phyloP scores from a whole-genome alignment of 2,888 invertebrate species.

The Himalopsyche tibetana region DNA sequence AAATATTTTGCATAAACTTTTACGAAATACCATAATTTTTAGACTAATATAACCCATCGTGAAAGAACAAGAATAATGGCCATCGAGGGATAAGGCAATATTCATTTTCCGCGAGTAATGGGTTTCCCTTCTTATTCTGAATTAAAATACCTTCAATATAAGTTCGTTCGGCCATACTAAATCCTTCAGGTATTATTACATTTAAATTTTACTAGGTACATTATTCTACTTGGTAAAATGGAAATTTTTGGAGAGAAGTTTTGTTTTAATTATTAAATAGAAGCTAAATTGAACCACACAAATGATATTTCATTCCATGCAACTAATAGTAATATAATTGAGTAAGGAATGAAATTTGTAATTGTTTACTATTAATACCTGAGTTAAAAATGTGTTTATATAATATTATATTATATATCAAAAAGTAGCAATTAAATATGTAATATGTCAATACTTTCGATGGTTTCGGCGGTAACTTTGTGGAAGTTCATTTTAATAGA shows the following conservation, averaged over 20 bases:
- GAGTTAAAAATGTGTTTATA: no score
- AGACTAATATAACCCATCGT: background rate
- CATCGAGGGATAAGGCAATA: background rate
- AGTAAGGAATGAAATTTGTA: no score
- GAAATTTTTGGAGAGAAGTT: background rate
- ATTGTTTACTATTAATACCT: no score
- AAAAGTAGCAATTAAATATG: no score
- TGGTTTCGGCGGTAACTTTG: no score
- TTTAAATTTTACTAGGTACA: background rate
- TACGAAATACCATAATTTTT: background rate
- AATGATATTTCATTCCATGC: no score
- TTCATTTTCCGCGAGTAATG: background rate
- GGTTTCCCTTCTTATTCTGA: background rate
- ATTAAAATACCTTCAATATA: conserved; percentile 22
- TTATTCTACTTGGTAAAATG: background rate
- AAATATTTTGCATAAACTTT: background rate
- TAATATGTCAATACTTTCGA: no score
- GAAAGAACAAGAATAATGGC: background rate
- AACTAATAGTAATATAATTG: no score
- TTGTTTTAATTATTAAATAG: no score
- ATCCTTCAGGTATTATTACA: background rate
- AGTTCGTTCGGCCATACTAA: background rate
- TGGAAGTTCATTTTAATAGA: no score
- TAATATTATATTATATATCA: no score
- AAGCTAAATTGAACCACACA: no score